phyloP scores from a whole-genome alignment of 2,888 invertebrate species.

The Oscheius sp. region DNA sequence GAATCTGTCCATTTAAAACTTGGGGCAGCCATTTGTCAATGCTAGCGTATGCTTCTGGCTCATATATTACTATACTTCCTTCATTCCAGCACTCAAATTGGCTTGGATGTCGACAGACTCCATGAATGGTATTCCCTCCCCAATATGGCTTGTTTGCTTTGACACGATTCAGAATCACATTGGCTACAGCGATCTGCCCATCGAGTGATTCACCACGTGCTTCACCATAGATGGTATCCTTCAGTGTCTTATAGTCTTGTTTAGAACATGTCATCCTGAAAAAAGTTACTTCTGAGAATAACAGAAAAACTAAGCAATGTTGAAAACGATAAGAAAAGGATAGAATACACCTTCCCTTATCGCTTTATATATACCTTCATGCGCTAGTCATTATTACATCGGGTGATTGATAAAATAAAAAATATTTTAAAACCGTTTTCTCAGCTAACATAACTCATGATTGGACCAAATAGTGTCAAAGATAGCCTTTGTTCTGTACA shows the following conservation, averaged over 20 bases:
- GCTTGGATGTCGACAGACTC: not conserved
- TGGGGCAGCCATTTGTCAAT: slow-evolving; percentile 4
- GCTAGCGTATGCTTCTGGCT: not conserved
- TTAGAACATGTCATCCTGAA: no score
- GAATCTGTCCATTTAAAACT: not conserved
- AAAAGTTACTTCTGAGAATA: no score
- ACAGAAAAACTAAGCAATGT: no score
- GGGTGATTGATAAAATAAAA: no score
- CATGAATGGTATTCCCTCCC: slow-evolving; percentile 3
- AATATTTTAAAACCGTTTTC: no score
- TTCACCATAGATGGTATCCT: slow-evolving; percentile 13
- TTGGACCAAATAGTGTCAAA: no score
- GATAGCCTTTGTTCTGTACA: no score
- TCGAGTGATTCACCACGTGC: not conserved
- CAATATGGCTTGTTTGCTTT: slow-evolving; percentile 4
- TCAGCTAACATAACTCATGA: no score
- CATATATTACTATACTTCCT: not conserved
- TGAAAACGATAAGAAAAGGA: no score
- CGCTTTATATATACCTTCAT: no score
- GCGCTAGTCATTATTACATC: no score
- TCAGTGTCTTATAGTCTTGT: not conserved
- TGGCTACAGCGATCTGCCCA: not conserved
- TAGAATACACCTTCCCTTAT: no score
- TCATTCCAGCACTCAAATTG: slow-evolving; percentile 26
- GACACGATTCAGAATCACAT: slow-evolving; percentile 14